Percentiles rank a stretch among this genome's conserved stretches.
phyloP scores from a whole-genome alignment of 1,140 invertebrate genomes.

The Pseudomyrmex cubaensis region DNA sequence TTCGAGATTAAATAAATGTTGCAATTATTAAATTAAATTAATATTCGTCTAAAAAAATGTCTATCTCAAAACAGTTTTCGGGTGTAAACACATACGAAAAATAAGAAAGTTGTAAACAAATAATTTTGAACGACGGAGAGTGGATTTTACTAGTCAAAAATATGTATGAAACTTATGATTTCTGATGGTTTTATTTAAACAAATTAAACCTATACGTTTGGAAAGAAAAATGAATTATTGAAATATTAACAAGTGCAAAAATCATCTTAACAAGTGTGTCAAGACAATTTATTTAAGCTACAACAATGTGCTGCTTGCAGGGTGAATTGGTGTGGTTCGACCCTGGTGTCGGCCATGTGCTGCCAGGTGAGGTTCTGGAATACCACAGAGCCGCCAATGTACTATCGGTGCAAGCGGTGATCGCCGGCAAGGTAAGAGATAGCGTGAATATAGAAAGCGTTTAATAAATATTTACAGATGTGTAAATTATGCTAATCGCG shows the following conservation, averaged over 20 bases:
- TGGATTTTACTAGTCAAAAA: no score
- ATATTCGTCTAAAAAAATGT: no score
- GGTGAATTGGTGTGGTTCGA: slow-evolving; percentile 97
- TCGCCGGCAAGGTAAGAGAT: slow-evolving; percentile 92
- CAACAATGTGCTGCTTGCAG: slow-evolving; percentile 72
- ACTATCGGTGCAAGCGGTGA: slow-evolving; percentile 93
- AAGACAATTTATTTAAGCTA: not conserved
- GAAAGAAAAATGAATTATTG: no score
- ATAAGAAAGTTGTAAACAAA: no score
- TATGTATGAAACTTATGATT: no score
- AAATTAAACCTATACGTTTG: no score
- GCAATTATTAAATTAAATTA: no score
- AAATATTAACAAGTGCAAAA: not conserved
- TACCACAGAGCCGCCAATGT: slow-evolving; percentile 95
- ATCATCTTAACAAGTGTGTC: no score
- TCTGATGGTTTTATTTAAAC: no score
- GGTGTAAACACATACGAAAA: no score
- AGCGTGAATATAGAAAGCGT: slow-evolving; percentile 33
- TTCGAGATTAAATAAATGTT: slow-evolving; percentile 34
- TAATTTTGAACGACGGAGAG: no score
- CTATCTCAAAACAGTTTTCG: no score
- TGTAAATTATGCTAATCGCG: not conserved
- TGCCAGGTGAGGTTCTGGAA: slow-evolving; percentile 95
- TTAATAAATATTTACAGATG: slow-evolving; percentile 34
- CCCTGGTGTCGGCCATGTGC: slow-evolving; percentile 93